Percentiles rank a stretch among this genome's conserved stretches.
Conservation (phyloP, 2,888 invertebrate genomes). For the Cataglyphis cursor region DNA sequence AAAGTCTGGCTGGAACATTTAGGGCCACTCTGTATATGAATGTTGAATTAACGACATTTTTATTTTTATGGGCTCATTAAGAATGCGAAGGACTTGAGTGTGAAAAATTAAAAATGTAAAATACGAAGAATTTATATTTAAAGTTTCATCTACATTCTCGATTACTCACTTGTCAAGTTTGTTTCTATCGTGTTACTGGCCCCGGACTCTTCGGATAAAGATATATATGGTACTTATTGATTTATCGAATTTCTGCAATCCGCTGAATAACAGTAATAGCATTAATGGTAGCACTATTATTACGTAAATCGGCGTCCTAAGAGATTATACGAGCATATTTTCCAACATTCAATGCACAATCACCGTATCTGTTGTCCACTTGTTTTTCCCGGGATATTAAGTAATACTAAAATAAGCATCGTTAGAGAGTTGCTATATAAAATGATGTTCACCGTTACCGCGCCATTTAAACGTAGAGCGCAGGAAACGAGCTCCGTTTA, state of each 20-base stretch:
- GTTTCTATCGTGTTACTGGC: background rate
- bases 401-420: conserved; percentile 29
- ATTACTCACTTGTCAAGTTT: conserved; percentile 36
- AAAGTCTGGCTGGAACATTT: too few species aligned
- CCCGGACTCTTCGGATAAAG: conserved; percentile 8
- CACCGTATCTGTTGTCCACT: conserved; percentile 17
- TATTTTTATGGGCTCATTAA: conserved; percentile 11
- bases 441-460: conserved; percentile 36
- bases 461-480: conserved; percentile 8
- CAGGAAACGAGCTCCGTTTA: conserved; percentile 19
- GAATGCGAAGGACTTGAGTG: background rate
- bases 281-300: conserved; percentile 37
- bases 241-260: conserved; percentile 46
- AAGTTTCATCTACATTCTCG: background rate
- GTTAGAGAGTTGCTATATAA: conserved; percentile 32
- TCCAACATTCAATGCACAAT: conserved; percentile 18
- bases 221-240: conserved; percentile 39
- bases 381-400: conserved; percentile 43
- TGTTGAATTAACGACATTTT: conserved; percentile 20
- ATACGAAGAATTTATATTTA: conserved; percentile 26
- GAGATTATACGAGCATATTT: conserved; percentile 15
- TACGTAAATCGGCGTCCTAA: conserved; percentile 20
- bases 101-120: background rate
- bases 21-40: background rate
- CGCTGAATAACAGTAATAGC: conserved; percentile 47